A percentile compares a stretch with the other conserved stretches of the same genome.
These are phyloP conservation scores for Mohoua ochrocephala DNA, from an alignment of 2,113 vertebrate genomes.

Conservation along the genomic window DNA sequence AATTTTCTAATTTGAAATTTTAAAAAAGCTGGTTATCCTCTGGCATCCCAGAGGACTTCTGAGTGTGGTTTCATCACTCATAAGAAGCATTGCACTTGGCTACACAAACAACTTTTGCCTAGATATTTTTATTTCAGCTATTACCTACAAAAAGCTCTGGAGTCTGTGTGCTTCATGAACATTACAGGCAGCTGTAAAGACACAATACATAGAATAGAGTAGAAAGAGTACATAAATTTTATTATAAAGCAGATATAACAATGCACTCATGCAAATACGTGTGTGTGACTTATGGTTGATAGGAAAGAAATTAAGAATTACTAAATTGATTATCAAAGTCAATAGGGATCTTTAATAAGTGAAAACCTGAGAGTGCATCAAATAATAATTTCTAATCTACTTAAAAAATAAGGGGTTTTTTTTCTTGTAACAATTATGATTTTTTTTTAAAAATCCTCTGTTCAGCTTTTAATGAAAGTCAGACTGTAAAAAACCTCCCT, in stretches of 20 bases:
- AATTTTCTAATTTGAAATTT: neutral
- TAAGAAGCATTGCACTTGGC: neutral
- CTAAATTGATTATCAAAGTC: neutral
- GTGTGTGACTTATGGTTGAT: neutral
- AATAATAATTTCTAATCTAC: neutral
- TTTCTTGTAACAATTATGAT: neutral
- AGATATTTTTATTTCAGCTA: neutral
- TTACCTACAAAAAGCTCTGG: neutral
- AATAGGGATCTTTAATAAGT: neutral
- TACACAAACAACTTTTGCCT: neutral
- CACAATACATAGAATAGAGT: neutral
- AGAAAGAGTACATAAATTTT: neutral
- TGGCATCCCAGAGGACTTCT: neutral
- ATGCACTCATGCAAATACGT: no score
- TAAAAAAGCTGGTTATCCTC: neutral
- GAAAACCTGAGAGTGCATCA: neutral
- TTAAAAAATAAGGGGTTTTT: neutral
- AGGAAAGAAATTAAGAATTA: neutral
- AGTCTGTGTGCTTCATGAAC: neutral
- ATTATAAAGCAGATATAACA: neutral
- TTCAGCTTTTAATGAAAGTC: neutral
- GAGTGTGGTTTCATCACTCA: neutral
- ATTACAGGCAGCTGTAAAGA: neutral
- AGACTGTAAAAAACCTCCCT: neutral
- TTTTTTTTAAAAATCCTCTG: fast-evolving